These are phyloP conservation scores for Caranx melampygus DNA, from an alignment of 2,113 vertebrate species.

Conservation along the genomic window DNA sequence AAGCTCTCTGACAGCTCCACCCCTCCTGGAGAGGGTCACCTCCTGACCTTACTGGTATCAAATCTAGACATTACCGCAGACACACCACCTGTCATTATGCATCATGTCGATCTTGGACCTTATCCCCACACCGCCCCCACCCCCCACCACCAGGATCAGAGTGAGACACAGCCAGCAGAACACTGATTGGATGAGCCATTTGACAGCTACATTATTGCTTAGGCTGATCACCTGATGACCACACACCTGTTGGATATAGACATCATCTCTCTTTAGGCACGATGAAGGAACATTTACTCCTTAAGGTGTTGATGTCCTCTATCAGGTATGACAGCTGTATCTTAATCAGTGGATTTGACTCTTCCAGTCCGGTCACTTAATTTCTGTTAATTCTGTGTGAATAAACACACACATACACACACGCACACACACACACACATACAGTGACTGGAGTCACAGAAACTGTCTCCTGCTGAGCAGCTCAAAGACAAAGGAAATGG, in stretches of 20 bases:
- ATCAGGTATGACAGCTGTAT: conserved; percentile 15
- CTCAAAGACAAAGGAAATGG: too few species aligned
- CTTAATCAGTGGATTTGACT: conserved; percentile 22
- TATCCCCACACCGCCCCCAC: neutral
- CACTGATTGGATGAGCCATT: conserved; percentile 70
- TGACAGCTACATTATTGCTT: conserved; percentile 73
- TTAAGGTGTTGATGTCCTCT: conserved; percentile 18
- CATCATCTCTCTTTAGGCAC: conserved; percentile 55
- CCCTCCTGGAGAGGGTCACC: conserved; percentile 55
- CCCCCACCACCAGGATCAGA: neutral
- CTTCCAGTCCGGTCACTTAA: neutral
- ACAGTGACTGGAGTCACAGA: too few species aligned
- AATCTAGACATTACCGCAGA: conserved; percentile 70
- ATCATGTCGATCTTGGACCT: conserved; percentile 5
- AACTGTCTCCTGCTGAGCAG: too few species aligned
- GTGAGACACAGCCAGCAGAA: conserved; percentile 58
- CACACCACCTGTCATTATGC: conserved; percentile 35
- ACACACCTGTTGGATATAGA: conserved; percentile 56
- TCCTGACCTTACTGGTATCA: conserved; percentile 61
- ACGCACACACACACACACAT: too few species aligned
- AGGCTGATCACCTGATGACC: conserved; percentile 62
- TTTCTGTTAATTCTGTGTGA: neutral
- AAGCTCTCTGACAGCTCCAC: conserved; percentile 75
- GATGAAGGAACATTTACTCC: conserved; percentile 58
- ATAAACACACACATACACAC: too few species aligned